Conservation (phyloP, 1,140 invertebrate species). For the Tetragnatha versicolor region DNA sequence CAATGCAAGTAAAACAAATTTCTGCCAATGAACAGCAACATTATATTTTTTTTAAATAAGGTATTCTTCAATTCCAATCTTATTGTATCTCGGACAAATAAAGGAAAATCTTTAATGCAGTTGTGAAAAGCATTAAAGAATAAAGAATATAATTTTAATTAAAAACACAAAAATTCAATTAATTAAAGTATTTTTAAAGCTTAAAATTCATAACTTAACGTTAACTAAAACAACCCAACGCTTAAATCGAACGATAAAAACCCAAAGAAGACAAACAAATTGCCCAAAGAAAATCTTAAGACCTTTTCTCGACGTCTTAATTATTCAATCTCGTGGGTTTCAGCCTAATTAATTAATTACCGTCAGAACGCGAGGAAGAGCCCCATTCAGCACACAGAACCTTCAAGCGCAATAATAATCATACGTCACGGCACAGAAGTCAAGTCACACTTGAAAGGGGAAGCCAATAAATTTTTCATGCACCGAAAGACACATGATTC, state of each 20-base stretch:
- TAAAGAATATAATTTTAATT: not conserved
- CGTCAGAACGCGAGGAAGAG: not conserved
- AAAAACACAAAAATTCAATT: not conserved
- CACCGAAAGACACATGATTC: slow-evolving; percentile 1
- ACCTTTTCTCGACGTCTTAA: not conserved
- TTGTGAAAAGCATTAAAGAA: not conserved
- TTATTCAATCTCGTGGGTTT: slow-evolving; percentile 16
- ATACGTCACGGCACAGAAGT: not conserved
- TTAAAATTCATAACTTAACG: not conserved
- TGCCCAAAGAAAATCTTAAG: too few species aligned
- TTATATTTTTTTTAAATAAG: too few species aligned
- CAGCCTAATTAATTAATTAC: not conserved
- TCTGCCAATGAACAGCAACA: too few species aligned
- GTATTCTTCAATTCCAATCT: too few species aligned
- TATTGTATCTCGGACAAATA: too few species aligned
- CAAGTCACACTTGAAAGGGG: slow-evolving; percentile 37
- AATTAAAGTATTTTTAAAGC: not conserved
- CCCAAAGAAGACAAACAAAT: too few species aligned
- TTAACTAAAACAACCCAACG: not conserved
- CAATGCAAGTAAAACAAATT: too few species aligned
- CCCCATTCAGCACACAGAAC: not conserved
- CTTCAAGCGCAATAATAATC: too few species aligned
- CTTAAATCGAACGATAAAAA: too few species aligned
- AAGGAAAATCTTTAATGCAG: not conserved
- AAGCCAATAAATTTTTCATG: slow-evolving; percentile 43